Evolutionary conservation across 2,797 vertebrate species (phyloP).

Genomic region (Protosalanx chinensis): DNA sequence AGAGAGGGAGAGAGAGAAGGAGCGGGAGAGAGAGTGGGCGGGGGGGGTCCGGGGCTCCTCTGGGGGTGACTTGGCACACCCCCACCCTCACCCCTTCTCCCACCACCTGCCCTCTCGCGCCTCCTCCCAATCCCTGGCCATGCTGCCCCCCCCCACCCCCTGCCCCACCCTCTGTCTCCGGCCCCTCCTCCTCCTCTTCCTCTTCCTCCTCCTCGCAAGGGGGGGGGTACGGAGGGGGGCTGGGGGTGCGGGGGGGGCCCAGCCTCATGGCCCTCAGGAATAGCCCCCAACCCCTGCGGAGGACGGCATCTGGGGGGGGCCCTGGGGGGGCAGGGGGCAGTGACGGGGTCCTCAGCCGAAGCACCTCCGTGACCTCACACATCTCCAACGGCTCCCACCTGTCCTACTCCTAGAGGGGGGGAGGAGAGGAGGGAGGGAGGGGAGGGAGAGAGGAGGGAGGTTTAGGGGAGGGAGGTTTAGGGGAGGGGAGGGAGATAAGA

Average conservation of each 20-base stretch:
- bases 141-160: conserved; percentile 75
- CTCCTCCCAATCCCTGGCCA: conserved; percentile 78
- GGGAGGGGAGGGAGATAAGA: not conserved
- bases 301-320: conserved; percentile 84
- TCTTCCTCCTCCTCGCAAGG: conserved; percentile 72
- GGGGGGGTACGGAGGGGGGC: conserved; percentile 62
- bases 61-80: conserved; percentile 71
- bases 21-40: conserved; percentile 74
- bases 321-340: conserved; percentile 73
- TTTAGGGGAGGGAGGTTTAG: not conserved
- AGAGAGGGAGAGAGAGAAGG: conserved; percentile 68
- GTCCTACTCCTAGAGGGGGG: conserved; percentile 80
- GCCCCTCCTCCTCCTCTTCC: conserved; percentile 69
- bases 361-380: conserved; percentile 89
- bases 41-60: conserved; percentile 64
- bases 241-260: conserved; percentile 71
- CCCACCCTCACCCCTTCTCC: conserved; percentile 75
- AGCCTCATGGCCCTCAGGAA: conserved; percentile 83
- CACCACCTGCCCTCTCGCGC: conserved; percentile 79
- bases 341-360: conserved; percentile 80
- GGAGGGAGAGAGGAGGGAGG: conserved; percentile 1
- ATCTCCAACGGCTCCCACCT: conserved; percentile 90
- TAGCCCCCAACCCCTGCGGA: conserved; percentile 87
- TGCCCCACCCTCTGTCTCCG: conserved; percentile 74
- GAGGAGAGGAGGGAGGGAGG: not conserved